A percentile compares a stretch with the other conserved stretches of the same genome.
These are phyloP conservation scores for Gryon sp. DNA, from an alignment of 1,140 invertebrate genomes.

Conservation along the genomic window DNA sequence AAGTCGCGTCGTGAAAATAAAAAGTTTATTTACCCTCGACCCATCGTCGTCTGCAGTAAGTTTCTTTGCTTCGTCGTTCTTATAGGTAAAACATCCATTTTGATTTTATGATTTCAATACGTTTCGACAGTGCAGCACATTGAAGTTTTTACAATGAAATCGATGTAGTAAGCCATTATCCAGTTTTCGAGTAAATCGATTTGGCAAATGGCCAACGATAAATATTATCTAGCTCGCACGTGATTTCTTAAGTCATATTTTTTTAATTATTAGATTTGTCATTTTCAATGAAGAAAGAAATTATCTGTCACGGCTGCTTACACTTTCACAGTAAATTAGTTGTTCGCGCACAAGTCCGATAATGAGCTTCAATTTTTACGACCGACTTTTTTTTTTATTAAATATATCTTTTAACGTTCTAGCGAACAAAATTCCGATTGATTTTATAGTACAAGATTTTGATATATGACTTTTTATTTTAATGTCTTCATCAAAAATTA, in stretches of 20 bases:
- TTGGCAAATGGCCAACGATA: constrained; percentile 30
- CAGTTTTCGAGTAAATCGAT: constrained; percentile 38
- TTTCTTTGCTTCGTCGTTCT: constrained; percentile 26
- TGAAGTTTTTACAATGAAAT: constrained; percentile 45
- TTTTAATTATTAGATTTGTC: background rate
- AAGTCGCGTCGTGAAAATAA: constrained; percentile 24
- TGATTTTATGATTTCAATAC: constrained; percentile 55
- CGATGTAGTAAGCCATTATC: constrained; percentile 33
- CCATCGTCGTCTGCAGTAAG: constrained; percentile 6
- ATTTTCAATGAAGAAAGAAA: background rate
- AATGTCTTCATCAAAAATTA: too few species aligned
- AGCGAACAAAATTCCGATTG: too few species aligned
- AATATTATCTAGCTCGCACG: constrained; percentile 13
- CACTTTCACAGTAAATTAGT: constrained; percentile 10
- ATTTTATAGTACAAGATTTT: too few species aligned
- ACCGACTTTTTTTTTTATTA: background rate
- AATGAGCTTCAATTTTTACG: constrained; percentile 1
- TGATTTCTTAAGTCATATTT: constrained; percentile 1
- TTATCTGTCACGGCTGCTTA: too few species aligned
- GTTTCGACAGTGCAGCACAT: constrained; percentile 34
- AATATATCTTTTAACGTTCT: too few species aligned
- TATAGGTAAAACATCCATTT: constrained; percentile 49
- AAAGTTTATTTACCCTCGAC: constrained; percentile 32
- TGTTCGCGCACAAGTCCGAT: background rate
- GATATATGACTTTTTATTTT: too few species aligned